A percentile compares a stretch with the other conserved stretches of the same genome.
Conservation (phyloP, 2,888 invertebrate genomes). For the Crepidodera aurea region DNA sequence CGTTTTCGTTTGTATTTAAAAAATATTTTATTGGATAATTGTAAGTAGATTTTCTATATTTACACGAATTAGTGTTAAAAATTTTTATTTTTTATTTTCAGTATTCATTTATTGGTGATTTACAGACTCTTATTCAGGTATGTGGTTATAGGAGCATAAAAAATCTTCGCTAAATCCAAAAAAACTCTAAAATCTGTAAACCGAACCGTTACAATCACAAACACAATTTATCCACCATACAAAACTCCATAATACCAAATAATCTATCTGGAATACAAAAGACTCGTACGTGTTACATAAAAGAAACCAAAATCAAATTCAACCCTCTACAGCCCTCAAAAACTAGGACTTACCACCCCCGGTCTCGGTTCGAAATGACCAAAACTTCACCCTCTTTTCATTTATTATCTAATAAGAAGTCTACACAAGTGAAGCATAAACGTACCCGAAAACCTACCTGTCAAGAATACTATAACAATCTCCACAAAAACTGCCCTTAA, state of each 20-base stretch:
- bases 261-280: conserved; percentile 29
- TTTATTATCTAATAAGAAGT: conserved; percentile 59
- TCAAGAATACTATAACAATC: conserved; percentile 54
- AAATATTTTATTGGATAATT: no score
- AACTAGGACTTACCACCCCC: conserved; percentile 51
- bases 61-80: no score
- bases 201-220: conserved; percentile 18
- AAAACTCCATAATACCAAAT: conserved; percentile 27
- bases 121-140: no score
- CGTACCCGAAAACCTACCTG: conserved; percentile 53
- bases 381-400: conserved; percentile 47
- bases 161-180: background rate
- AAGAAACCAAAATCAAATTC: conserved; percentile 43
- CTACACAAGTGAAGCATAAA: conserved; percentile 59
- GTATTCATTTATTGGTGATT: no score
- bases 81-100: no score
- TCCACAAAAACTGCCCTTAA: conserved; percentile 52
- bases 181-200: conserved; percentile 16
- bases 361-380: conserved; percentile 39
- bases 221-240: conserved; percentile 25
- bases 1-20: no score
- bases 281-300: conserved; percentile 34
- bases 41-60: no score
- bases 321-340: conserved; percentile 48
- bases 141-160: background rate